phyloP scores from a whole-genome alignment of 2,797 vertebrate species.

The Coregonus ussuriensis region DNA sequence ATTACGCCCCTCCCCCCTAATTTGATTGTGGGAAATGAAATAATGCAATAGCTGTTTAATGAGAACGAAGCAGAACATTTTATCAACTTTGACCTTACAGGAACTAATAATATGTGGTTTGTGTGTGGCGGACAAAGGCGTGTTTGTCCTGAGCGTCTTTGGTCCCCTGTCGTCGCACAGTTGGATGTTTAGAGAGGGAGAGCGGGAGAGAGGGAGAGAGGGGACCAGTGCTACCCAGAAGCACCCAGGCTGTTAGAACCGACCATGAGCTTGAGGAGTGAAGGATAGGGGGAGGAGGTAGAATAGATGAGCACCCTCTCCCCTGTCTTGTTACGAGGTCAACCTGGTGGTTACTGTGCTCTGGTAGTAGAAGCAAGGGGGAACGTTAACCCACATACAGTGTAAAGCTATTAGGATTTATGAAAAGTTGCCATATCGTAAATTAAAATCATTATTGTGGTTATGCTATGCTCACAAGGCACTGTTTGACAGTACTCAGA shows the following conservation, averaged over 20 bases:
- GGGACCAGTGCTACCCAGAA: neutral
- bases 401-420: too few species aligned
- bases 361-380: too few species aligned
- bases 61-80: conserved; percentile 83
- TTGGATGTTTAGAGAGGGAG: conserved; percentile 40
- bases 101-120: conserved; percentile 77
- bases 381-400: too few species aligned
- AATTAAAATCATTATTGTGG: too few species aligned
- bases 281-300: neutral
- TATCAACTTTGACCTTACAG: conserved; percentile 79
- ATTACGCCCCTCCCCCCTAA: conserved; percentile 59
- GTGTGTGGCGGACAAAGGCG: conserved; percentile 69
- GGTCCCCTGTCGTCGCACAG: conserved; percentile 57
- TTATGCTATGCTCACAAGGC: too few species aligned
- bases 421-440: too few species aligned
- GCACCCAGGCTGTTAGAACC: neutral
- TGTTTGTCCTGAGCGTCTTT: conserved; percentile 70
- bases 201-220: neutral
- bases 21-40: conserved; percentile 83
- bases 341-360: too few species aligned
- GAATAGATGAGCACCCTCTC: neutral
- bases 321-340: neutral
- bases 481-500: too few species aligned
- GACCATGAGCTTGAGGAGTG: neutral
- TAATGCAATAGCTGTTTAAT: conserved; percentile 84